phyloP scores from a whole-genome alignment of 2,113 vertebrate genomes.

The Seriola quinqueradiata region DNA sequence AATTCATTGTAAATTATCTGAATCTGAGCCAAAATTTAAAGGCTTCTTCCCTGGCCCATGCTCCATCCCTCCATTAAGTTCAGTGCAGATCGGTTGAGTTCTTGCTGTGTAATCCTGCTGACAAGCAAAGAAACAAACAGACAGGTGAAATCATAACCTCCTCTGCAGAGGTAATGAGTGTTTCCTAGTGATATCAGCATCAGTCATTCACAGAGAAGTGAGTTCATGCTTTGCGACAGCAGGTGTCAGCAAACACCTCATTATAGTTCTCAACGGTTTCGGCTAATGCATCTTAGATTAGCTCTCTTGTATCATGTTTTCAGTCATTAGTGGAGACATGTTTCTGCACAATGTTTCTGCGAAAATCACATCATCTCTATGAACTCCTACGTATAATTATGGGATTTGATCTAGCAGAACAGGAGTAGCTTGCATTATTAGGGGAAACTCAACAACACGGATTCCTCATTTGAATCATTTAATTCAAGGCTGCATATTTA shows the following conservation, averaged over 20 bases:
- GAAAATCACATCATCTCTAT: not conserved
- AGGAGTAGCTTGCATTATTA: not conserved
- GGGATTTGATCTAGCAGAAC: not conserved
- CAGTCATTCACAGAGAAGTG: not conserved
- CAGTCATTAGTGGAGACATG: not conserved
- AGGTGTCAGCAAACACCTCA: slow-evolving; percentile 77
- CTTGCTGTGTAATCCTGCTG: no score
- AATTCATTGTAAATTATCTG: no score
- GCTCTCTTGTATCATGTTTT: slow-evolving; percentile 10
- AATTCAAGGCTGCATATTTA: not conserved
- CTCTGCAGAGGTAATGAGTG: not conserved
- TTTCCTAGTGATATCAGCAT: not conserved
- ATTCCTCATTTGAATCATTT: slow-evolving; percentile 19
- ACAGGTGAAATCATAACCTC: no score
- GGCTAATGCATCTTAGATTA: slow-evolving; percentile 27
- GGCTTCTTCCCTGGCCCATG: no score
- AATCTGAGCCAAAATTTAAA: no score
- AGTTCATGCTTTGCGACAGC: slow-evolving; percentile 59
- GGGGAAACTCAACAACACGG: not conserved
- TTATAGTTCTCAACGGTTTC: not conserved
- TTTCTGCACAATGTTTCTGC: not conserved
- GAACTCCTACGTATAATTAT: not conserved
- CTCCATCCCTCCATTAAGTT: no score
- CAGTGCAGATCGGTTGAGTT: no score
- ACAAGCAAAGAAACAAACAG: no score